phyloP scores from a whole-genome alignment of 53 echinoderm and acorn worm genomes.

The Holothuria leucospilota region DNA sequence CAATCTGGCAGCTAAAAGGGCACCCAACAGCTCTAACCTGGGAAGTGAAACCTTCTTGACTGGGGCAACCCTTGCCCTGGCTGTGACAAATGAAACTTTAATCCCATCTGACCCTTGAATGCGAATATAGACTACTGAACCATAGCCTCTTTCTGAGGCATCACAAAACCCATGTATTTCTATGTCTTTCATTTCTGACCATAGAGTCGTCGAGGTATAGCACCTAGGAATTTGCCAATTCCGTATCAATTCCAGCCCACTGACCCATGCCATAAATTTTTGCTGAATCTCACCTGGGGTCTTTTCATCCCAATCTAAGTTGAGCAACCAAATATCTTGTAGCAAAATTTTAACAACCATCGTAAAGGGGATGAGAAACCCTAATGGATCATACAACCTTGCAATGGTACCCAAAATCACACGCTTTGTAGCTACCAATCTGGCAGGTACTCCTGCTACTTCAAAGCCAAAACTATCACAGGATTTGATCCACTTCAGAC shows the following conservation, averaged over 20 bases:
- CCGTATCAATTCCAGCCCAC: slow-evolving; percentile 12
- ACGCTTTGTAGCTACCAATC: slow-evolving; percentile 22
- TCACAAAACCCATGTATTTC: slow-evolving; percentile 47
- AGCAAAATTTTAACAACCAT: slow-evolving; percentile 31
- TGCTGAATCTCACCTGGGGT: too few species aligned
- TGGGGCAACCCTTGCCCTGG: too few species aligned
- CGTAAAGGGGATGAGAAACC: slow-evolving; percentile 32
- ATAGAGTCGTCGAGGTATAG: not conserved
- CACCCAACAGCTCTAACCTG: too few species aligned
- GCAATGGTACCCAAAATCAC: slow-evolving; percentile 14
- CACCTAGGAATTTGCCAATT: slow-evolving; percentile 31
- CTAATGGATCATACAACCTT: slow-evolving; percentile 10
- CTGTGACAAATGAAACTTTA: too few species aligned
- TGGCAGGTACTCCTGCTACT: not conserved
- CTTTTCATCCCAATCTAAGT: too few species aligned
- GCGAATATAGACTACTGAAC: slow-evolving; percentile 46
- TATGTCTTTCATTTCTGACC: slow-evolving; percentile 14
- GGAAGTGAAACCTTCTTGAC: too few species aligned
- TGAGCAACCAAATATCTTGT: too few species aligned
- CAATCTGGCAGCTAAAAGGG: too few species aligned
- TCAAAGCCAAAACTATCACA: too few species aligned
- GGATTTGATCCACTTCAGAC: too few species aligned
- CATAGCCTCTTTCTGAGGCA: slow-evolving; percentile 54
- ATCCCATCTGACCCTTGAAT: not conserved
- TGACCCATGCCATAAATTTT: slow-evolving; percentile 30